phyloP scores from a whole-genome alignment of 2,888 invertebrate genomes.

The Anarsia innoxiella region DNA sequence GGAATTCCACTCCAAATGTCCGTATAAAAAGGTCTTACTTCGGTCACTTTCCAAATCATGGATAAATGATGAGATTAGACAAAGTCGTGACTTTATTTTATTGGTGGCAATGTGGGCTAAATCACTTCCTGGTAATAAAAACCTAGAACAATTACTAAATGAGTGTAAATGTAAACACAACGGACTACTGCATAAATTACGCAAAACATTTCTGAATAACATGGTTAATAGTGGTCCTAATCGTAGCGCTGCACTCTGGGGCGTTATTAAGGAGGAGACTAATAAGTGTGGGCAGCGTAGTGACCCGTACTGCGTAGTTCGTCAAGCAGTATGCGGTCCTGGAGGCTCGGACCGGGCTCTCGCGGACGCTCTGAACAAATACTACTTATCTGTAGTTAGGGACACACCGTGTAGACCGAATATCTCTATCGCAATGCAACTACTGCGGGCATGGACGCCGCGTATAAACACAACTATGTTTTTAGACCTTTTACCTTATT shows the following conservation, averaged over 20 bases:
- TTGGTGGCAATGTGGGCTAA: too few relatives aligned
- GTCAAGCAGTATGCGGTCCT: not conserved
- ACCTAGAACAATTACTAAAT: too few relatives aligned
- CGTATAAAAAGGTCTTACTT: too few relatives aligned
- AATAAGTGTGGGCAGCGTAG: not conserved
- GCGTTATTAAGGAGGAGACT: not conserved
- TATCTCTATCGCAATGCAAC: not conserved
- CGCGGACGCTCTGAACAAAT: not conserved
- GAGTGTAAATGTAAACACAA: too few relatives aligned
- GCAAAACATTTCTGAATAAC: not conserved
- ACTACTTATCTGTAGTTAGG: conserved; percentile 6
- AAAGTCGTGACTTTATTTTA: too few relatives aligned
- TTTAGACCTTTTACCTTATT: not conserved
- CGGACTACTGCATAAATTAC: too few relatives aligned
- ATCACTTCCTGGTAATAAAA: too few relatives aligned
- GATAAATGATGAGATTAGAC: too few relatives aligned
- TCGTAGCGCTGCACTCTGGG: not conserved
- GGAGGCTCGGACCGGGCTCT: conserved; percentile 2
- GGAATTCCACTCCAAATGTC: too few relatives aligned
- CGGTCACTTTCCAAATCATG: too few relatives aligned
- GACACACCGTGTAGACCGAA: conserved; percentile 3
- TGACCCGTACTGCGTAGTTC: too few relatives aligned
- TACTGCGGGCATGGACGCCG: not conserved
- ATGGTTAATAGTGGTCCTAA: not conserved
- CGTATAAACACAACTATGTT: not conserved